These are phyloP conservation scores for Hypsopygia costalis DNA, from an alignment of 2,888 invertebrate genomes.

Conservation along the genomic window DNA sequence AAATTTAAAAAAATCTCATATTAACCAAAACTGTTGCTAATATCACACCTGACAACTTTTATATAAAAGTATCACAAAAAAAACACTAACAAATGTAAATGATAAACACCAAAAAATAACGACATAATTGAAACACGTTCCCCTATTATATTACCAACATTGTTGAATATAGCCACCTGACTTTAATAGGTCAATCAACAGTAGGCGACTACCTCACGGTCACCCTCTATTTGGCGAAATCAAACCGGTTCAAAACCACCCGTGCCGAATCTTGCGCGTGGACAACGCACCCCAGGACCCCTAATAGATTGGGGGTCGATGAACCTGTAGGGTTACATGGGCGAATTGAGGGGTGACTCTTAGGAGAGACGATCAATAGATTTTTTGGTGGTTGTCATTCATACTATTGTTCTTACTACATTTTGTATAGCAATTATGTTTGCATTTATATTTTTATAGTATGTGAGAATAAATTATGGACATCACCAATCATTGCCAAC, in stretches of 20 bases:
- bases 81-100: no score
- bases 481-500: no score
- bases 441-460: no score
- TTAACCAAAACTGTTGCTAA: no score
- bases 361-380: constrained; percentile 21
- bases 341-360: constrained; percentile 24
- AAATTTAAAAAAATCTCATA: no score
- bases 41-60: no score
- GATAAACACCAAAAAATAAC: no score
- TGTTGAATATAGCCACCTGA: not conserved
- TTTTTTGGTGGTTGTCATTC: constrained; percentile 21
- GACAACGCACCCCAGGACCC: constrained; percentile 30
- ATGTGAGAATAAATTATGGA: no score
- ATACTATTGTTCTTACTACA: no score
- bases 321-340: constrained; percentile 32
- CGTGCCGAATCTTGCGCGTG: constrained; percentile 33
- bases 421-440: no score
- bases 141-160: not conserved
- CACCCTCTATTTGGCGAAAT: not conserved
- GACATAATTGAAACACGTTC: no score
- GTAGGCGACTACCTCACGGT: not conserved
- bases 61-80: no score
- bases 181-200: constrained; percentile 7
- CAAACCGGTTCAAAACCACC: constrained; percentile 27
- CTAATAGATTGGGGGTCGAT: constrained; percentile 30